These are phyloP conservation scores for Pemphredon lugubris DNA, from an alignment of 2,888 invertebrate species.

Conservation along the genomic window DNA sequence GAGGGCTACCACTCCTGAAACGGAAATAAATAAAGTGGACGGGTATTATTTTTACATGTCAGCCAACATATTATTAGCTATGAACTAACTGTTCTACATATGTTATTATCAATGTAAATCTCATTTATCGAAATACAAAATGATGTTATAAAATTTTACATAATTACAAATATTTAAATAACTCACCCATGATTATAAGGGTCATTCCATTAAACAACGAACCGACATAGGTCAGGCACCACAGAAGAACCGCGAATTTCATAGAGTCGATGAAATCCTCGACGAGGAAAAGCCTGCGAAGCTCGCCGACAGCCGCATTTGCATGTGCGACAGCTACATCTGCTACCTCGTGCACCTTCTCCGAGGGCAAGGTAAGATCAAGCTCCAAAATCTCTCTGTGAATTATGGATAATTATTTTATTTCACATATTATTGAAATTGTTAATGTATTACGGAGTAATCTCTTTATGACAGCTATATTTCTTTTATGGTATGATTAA, in stretches of 20 bases:
- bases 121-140: neutral
- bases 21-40: slow-evolving; percentile 51
- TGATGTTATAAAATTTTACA: too few species aligned
- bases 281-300: slow-evolving; percentile 96
- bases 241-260: slow-evolving; percentile 96
- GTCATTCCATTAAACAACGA: slow-evolving; percentile 99
- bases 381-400: slow-evolving; percentile 91
- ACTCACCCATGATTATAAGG: slow-evolving; percentile 94
- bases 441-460: neutral
- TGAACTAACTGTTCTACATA: too few species aligned
- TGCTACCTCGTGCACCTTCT: slow-evolving; percentile 94
- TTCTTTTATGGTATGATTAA: too few species aligned
- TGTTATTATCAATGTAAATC: slow-evolving; percentile 3
- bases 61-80: too few species aligned
- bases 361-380: slow-evolving; percentile 93
- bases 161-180: neutral
- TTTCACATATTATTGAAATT: neutral
- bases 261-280: slow-evolving; percentile 98
- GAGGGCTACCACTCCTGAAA: slow-evolving; percentile 93
- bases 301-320: slow-evolving; percentile 90
- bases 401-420: slow-evolving; percentile 33
- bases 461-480: too few species aligned
- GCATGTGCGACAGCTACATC: slow-evolving; percentile 93
- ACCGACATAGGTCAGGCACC: slow-evolving; percentile 98
- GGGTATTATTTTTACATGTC: too few species aligned